Evolutionary conservation across 2,888 invertebrate genomes (phyloP).

Genomic region (Eulithis testata): DNA sequence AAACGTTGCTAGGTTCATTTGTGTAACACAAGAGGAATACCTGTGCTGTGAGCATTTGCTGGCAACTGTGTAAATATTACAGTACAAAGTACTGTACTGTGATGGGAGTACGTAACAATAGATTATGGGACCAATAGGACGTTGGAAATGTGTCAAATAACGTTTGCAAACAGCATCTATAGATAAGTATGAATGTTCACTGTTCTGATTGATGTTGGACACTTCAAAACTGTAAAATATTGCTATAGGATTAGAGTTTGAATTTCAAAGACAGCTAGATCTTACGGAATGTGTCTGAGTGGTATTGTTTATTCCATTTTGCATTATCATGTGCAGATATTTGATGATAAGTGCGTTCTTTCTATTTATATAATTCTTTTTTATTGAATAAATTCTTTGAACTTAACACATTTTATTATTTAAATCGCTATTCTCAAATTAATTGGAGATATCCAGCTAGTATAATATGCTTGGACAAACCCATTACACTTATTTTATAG

Average conservation of each 20-base stretch:
- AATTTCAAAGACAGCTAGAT: slow-evolving; percentile 32
- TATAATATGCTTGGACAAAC: no score
- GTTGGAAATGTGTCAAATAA: neutral
- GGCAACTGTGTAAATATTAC: neutral
- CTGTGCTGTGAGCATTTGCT: neutral
- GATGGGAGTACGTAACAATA: neutral
- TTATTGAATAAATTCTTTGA: slow-evolving; percentile 60
- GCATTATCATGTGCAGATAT: slow-evolving; percentile 69
- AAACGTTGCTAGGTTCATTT: no score
- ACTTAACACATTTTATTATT: slow-evolving; percentile 23
- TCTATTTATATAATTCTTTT: slow-evolving; percentile 64
- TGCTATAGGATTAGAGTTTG: slow-evolving; percentile 25
- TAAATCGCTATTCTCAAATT: no score
- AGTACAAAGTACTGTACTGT: neutral
- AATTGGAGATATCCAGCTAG: no score
- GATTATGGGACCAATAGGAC: slow-evolving; percentile 24
- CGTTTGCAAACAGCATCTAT: slow-evolving; percentile 1
- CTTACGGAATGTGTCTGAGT: slow-evolving; percentile 55
- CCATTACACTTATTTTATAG: no score
- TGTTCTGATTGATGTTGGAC: slow-evolving; percentile 2
- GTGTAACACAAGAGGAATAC: no score
- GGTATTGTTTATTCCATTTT: slow-evolving; percentile 70
- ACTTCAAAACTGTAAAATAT: slow-evolving; percentile 8
- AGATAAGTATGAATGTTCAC: neutral
- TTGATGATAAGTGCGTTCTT: slow-evolving; percentile 66